Base-by-base conservation (phyloP, 53 echinoderm and acorn worm genomes). In the Echinarachnius parma region DNA sequence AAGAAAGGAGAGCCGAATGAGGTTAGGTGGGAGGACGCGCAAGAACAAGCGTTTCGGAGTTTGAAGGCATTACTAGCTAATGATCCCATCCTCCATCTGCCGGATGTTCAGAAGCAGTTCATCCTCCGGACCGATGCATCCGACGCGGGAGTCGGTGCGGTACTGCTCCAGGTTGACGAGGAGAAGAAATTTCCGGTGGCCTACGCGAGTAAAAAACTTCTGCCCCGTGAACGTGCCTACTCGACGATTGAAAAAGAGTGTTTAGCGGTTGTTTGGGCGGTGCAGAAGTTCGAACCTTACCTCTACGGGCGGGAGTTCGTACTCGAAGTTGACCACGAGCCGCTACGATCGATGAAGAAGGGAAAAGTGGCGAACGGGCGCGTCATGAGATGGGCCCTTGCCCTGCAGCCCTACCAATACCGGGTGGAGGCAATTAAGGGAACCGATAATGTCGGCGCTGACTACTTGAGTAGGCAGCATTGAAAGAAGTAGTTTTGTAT, bases 321-420 rank as follows among this genome's bases (percentile, higher is more conserved):
- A 21, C 65, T 76, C 3, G 76, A 80, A 66, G 67, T 64, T 13
- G 86, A 80, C 39, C 86, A 70, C 34, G 56, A 81, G 35, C 81
- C 81, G 2, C 60, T 81, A 0, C 46, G 60, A 21, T 69, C 67
- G 23, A 15, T 86, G 19, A 75, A 70, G 11, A 76, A 77, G 34
- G 57, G 69, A 0, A 81, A 86, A 37, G 30, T 52, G 2, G 35
- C 46, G 11, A 81, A 86, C 21, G 46, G 54, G 2, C 53, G 86
- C 13, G 61, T 86, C 30, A 81, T 81, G 76, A 81, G 86, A 31
- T 80, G 80, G 85, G 80, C 86, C 11, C 70, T 85, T 1, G 62
- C 80, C 20, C 58, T 78, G 4, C 84, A 84, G 46, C 76, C 75
- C 3, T 85, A 47, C 37, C 28, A 80, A 23, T 62, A 66, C 44